A percentile compares a stretch with the other conserved stretches of the same genome.
Evolutionary conservation across 2,888 invertebrate genomes (phyloP).

Genomic region (Ochlodes sylvanus): DNA sequence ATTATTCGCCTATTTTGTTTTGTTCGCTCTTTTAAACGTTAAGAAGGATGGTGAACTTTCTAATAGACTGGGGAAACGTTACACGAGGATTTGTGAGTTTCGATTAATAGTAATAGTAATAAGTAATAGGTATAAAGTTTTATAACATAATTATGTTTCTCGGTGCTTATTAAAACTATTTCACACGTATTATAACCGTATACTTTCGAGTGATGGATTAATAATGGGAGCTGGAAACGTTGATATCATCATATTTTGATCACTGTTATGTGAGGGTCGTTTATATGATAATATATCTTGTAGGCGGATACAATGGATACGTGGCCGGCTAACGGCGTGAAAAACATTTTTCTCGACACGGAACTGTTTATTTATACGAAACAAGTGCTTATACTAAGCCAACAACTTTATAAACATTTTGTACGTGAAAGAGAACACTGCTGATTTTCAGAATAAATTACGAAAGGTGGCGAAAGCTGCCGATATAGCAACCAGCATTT

Average conservation of each 20-base stretch:
- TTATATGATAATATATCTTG: constrained; percentile 26
- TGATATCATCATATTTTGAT: constrained; percentile 2
- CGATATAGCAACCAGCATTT: constrained; percentile 45
- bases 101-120: neutral
- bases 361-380: constrained; percentile 30
- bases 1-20: constrained; percentile 17
- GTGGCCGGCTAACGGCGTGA: neutral
- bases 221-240: neutral
- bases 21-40: neutral
- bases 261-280: constrained; percentile 1
- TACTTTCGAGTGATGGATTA: neutral
- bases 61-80: neutral
- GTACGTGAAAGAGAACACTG: constrained; percentile 13
- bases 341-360: constrained; percentile 23
- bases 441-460: constrained; percentile 13
- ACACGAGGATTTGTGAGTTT: neutral
- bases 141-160: too few species aligned
- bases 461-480: constrained; percentile 29
- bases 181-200: too few species aligned
- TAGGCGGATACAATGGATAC: neutral
- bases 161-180: too few species aligned
- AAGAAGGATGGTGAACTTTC: constrained; percentile 12
- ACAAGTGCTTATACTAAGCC: constrained; percentile 17
- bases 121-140: too few species aligned
- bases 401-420: constrained; percentile 15